These are phyloP conservation scores for Junonia oenone DNA, from an alignment of 2,888 invertebrate genomes.

Conservation along the genomic window DNA sequence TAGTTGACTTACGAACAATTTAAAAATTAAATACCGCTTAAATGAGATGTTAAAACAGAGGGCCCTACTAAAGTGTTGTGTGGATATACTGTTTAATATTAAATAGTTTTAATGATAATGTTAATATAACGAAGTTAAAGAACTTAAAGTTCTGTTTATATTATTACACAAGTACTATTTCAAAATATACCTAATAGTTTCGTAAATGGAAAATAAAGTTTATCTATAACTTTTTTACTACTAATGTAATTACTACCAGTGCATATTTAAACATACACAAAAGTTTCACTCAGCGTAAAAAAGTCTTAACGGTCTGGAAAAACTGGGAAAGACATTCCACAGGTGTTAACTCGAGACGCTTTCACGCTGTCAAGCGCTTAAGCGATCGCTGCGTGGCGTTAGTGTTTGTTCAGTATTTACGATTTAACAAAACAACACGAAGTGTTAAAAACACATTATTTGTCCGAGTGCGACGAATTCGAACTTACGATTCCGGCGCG, in stretches of 20 bases:
- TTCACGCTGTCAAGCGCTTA: conserved; percentile 52
- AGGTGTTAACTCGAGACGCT: conserved; percentile 48
- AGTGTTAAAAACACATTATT: conserved; percentile 80
- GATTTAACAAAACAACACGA: conserved; percentile 79
- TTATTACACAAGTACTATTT: no score
- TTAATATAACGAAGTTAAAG: background rate
- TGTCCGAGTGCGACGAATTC: conserved; percentile 77
- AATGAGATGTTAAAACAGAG: conserved; percentile 67
- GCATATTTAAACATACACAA: background rate
- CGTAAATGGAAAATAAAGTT: no score
- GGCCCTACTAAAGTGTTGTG: conserved; percentile 46
- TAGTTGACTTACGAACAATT: conserved; percentile 74
- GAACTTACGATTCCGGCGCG: conserved; percentile 66
- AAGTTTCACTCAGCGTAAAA: background rate
- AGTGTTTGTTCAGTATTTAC: conserved; percentile 76
- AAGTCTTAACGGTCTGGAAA: conserved; percentile 5
- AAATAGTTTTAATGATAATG: background rate
- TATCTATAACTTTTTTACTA: no score
- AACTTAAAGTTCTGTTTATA: no score
- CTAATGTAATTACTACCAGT: background rate
- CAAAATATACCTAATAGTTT: no score
- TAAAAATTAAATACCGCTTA: conserved; percentile 73
- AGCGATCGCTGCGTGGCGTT: conserved; percentile 46
- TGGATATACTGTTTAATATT: conserved; percentile 37
- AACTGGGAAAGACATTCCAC: conserved; percentile 59